Base-by-base conservation (phyloP, 2,797 vertebrate genomes). In the Danio kyathit region DNA sequence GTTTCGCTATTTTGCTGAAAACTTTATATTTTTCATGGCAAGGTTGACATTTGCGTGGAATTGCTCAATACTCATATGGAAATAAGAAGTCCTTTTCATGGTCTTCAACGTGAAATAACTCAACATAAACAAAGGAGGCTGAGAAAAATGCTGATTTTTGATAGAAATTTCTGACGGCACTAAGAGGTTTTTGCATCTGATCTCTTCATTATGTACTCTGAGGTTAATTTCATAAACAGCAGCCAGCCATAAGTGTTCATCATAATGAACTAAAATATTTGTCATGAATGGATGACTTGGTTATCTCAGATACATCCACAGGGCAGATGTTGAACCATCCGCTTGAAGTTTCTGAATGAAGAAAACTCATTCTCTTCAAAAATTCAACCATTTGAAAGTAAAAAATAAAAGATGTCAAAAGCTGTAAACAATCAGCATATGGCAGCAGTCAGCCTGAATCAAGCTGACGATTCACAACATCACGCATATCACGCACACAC, bases 391-490 rank as follows among this genome's bases (percentile, higher is more conserved):
- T 8, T 2, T 40, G 59, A 40, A 40, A 40, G 60, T 14, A 29
- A 63, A 29, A 63, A 41, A 63, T 16, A 8, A 57, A 21, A 57
- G 14, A 61, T 40, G 29, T 61, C 60, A 61, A 61, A 40, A 71
- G 38, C 29, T 49, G 21, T 51, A 51, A 38, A 43, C 51, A 13
- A 2, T 41, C 17, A 41, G 51, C n/a, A 54, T 38, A 38, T 17
- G 49, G 38, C 16, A 54, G 29, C 49, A 54, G 40, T 40, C 7
- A 12, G 48, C 14, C 29, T 29, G 3, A 29, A 71, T 43, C 51
- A 51, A 17, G 51, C 38, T 56, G n/a, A 56, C 14, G 29, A 56
- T 71, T 71, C 69, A 71, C 38, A 19, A 52, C 16, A 51, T 52
- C 9, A 51, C 29, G 29, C 29, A 29, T 29, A 48, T 17, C 40